These are phyloP conservation scores for Lycodopsis pacificus DNA, from an alignment of 2,797 vertebrate genomes.

Conservation along the genomic window DNA sequence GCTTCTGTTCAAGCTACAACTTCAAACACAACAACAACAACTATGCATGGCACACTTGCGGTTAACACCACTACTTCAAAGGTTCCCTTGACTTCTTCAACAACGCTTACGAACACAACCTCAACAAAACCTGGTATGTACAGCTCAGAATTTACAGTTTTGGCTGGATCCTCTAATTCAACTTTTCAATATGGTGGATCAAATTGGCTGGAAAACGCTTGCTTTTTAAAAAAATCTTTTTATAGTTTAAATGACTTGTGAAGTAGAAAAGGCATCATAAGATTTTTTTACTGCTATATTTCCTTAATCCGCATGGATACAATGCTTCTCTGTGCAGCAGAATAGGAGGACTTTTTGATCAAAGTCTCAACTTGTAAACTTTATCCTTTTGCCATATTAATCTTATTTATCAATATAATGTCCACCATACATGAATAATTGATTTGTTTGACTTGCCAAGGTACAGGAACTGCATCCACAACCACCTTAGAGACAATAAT, in stretches of 20 bases:
- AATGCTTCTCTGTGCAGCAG: neutral
- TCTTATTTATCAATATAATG: neutral
- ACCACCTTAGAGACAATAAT: neutral
- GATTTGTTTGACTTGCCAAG: neutral
- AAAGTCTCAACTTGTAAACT: neutral
- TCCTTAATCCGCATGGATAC: neutral
- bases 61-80: neutral
- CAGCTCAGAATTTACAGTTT: neutral
- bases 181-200: neutral
- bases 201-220: neutral
- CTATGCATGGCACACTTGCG: neutral
- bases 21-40: neutral
- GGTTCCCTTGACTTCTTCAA: neutral
- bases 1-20: neutral
- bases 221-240: neutral
- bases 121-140: constrained; percentile 51
- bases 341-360: neutral
- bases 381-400: neutral
- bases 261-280: neutral
- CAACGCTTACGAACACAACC: neutral
- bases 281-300: neutral
- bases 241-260: neutral
- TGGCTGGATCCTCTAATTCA: neutral
- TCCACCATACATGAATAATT: neutral
- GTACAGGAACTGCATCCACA: neutral